These are phyloP conservation scores for Seladonia tumulorum DNA, from an alignment of 2,888 invertebrate species.

Conservation along the genomic window DNA sequence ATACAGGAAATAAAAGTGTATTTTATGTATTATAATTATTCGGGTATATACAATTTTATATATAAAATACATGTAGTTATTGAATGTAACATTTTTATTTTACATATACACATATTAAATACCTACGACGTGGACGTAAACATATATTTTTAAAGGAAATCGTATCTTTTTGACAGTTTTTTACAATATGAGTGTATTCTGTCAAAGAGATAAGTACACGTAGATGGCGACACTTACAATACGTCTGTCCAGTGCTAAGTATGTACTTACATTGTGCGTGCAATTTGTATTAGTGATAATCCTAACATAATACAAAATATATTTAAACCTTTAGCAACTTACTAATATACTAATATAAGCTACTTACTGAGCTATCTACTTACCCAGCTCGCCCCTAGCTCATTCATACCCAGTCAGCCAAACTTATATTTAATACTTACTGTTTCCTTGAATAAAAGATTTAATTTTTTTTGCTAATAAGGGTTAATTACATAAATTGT, in stretches of 20 bases:
- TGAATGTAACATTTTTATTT: background rate
- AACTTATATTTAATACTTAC: too few relatives aligned
- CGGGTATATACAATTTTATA: background rate
- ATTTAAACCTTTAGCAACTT: background rate
- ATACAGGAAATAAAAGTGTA: background rate
- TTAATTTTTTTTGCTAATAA: background rate
- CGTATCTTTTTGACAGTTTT: background rate
- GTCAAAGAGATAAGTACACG: slow-evolving; percentile 4
- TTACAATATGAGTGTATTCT: slow-evolving; percentile 9
- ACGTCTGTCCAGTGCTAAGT: background rate
- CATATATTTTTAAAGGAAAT: background rate
- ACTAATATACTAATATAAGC: background rate
- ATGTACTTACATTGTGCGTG: background rate
- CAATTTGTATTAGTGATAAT: background rate
- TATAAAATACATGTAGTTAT: background rate
- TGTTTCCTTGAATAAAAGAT: background rate
- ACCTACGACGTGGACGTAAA: background rate
- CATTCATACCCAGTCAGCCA: too few relatives aligned
- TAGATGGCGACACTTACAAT: slow-evolving; percentile 32
- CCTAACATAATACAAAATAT: background rate
- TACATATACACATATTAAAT: background rate
- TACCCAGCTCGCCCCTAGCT: too few relatives aligned
- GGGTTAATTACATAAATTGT: background rate
- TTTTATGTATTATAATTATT: background rate
- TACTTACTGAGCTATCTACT: too few relatives aligned